phyloP scores from a whole-genome alignment of 1,140 invertebrate species.

The Zaprionus taronus region DNA sequence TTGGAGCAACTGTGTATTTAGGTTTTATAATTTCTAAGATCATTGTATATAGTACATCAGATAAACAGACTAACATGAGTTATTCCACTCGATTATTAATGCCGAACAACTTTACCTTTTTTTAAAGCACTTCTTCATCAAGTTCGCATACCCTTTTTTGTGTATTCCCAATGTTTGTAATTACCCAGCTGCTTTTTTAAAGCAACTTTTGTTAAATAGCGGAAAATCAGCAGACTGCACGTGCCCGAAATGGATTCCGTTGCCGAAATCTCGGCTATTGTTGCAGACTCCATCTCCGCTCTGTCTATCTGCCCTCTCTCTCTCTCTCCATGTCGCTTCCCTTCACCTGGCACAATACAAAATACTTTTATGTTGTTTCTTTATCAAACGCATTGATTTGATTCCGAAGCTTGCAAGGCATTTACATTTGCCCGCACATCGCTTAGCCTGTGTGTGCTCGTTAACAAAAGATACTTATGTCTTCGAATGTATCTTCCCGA shows the following conservation, averaged over 20 bases:
- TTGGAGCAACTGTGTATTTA: no score
- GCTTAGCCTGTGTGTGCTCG: slow-evolving; percentile 49
- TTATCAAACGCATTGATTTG: slow-evolving; percentile 71
- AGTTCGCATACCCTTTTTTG: not conserved
- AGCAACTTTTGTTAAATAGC: slow-evolving; percentile 25
- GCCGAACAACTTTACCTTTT: no score
- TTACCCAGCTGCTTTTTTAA: slow-evolving; percentile 7
- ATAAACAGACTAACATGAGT: no score
- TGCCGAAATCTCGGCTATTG: slow-evolving; percentile 34
- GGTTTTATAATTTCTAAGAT: no score
- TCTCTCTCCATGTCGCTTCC: not conserved
- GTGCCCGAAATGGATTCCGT: slow-evolving; percentile 71
- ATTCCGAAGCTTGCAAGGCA: slow-evolving; percentile 64
- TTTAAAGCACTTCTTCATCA: not conserved
- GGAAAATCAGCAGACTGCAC: slow-evolving; percentile 73
- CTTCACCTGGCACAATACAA: slow-evolving; percentile 2
- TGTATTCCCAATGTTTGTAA: not conserved
- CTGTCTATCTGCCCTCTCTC: not conserved
- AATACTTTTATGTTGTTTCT: slow-evolving; percentile 40
- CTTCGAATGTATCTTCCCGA: slow-evolving; percentile 64
- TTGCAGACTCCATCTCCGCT: not conserved
- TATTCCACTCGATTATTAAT: no score
- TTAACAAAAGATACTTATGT: slow-evolving; percentile 78
- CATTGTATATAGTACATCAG: no score
- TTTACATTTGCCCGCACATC: slow-evolving; percentile 65